Evolutionary conservation across 2,888 invertebrate species (phyloP).

Genomic region (Ochropleura leucogaster): DNA sequence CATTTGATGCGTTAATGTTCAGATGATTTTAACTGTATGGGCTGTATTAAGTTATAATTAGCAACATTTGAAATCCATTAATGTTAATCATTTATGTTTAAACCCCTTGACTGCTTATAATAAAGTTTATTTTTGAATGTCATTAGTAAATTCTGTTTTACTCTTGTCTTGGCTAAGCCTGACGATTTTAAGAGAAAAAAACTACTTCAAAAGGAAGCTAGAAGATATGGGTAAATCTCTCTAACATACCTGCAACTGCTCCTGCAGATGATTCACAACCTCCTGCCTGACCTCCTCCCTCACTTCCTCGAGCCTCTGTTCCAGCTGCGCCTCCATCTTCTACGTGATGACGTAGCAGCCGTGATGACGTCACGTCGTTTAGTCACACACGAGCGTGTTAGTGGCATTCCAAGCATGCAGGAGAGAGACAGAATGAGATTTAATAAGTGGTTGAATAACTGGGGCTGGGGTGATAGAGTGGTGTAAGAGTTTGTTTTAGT

Average conservation of each 20-base stretch:
- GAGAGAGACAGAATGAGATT: slow-evolving; percentile 75
- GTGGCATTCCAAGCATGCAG: slow-evolving; percentile 87
- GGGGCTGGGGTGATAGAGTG: slow-evolving; percentile 36
- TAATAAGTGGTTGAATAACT: slow-evolving; percentile 61
- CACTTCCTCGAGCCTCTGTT: slow-evolving; percentile 74
- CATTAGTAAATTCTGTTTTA: no score
- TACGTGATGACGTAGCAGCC: slow-evolving; percentile 55
- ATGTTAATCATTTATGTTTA: no score
- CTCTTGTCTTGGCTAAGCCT: not conserved
- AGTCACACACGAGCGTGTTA: slow-evolving; percentile 85
- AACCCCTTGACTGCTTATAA: not conserved
- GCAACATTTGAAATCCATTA: no score
- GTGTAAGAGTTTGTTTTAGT: not conserved
- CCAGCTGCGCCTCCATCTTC: slow-evolving; percentile 74
- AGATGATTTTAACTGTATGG: no score
- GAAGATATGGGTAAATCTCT: not conserved
- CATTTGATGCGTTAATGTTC: no score
- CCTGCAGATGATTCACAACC: slow-evolving; percentile 92
- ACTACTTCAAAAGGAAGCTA: not conserved
- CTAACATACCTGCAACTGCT: slow-evolving; percentile 93
- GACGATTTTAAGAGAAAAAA: not conserved
- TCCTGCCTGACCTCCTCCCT: slow-evolving; percentile 91
- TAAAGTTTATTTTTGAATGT: not conserved
- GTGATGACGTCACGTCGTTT: slow-evolving; percentile 70
- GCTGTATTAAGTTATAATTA: no score